phyloP scores from a whole-genome alignment of 2,888 invertebrate genomes.

The Drosophila paranaensis region DNA sequence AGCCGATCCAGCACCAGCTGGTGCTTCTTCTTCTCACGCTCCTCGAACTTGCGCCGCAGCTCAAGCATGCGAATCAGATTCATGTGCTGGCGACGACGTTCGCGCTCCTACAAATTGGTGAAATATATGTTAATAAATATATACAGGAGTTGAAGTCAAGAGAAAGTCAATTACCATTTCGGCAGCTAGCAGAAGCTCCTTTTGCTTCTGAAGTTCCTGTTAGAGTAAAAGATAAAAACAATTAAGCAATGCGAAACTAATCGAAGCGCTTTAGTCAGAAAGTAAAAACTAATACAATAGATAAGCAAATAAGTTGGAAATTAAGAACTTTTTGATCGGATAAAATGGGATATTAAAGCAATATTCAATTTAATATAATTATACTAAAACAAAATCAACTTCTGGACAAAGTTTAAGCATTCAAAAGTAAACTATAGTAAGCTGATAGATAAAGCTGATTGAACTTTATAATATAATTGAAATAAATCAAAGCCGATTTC shows the following conservation, averaged over 20 bases:
- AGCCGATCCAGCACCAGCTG: conserved; percentile 92
- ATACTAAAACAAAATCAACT: not conserved
- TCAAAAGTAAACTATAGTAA: too few relatives aligned
- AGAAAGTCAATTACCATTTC: conserved; percentile 89
- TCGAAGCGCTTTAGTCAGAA: conserved; percentile 3
- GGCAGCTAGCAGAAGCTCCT: conserved; percentile 92
- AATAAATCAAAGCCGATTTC: too few relatives aligned
- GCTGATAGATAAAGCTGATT: too few relatives aligned
- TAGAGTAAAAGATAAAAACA: conserved; percentile 64
- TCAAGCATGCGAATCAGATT: conserved; percentile 94
- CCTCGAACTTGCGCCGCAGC: conserved; percentile 93
- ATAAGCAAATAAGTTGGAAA: not conserved
- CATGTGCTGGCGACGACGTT: conserved; percentile 95
- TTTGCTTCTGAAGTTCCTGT: conserved; percentile 95
- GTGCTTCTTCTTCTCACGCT: conserved; percentile 89
- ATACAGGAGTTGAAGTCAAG: too few relatives aligned
- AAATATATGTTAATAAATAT: not conserved
- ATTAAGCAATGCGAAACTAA: not conserved
- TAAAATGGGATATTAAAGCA: not conserved
- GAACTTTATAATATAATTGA: too few relatives aligned
- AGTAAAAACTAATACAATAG: conserved; percentile 2
- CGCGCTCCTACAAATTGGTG: conserved; percentile 89
- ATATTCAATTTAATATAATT: too few relatives aligned
- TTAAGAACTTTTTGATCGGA: not conserved
- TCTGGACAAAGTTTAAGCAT: too few relatives aligned